These are phyloP conservation scores for Salvelinus fontinalis DNA, from an alignment of 2,113 vertebrate genomes.

Conservation along the genomic window DNA sequence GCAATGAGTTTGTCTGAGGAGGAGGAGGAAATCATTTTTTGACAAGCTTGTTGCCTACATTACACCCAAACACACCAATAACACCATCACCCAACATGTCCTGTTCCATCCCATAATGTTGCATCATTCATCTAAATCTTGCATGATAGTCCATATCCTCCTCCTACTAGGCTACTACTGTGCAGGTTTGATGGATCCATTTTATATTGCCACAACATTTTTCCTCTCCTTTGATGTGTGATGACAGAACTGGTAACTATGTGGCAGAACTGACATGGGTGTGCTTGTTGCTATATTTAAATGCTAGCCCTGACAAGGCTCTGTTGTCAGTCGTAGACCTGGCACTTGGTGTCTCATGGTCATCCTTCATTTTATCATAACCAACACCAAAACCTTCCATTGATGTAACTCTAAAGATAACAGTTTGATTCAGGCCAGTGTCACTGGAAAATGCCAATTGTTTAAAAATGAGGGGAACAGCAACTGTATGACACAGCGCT, in stretches of 20 bases:
- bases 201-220: conserved; percentile 49
- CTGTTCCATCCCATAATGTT: too few species aligned
- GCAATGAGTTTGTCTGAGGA: not conserved
- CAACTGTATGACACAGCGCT: not conserved
- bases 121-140: not conserved
- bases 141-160: not conserved
- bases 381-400: conserved; percentile 13
- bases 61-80: too few species aligned
- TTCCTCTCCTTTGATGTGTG: conserved; percentile 46
- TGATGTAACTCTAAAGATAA: conserved; percentile 8
- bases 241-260: conserved; percentile 63
- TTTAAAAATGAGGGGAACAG: not conserved
- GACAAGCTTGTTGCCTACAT: too few species aligned
- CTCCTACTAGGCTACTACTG: not conserved
- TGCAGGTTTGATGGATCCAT: conserved; percentile 18
- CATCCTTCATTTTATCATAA: conserved; percentile 9
- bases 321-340: conserved; percentile 12
- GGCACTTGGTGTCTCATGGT: not conserved
- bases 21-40: not conserved
- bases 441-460: not conserved
- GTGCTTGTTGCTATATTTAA: conserved; percentile 57
- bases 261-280: conserved; percentile 60
- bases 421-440: conserved; percentile 10
- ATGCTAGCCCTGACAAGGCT: conserved; percentile 32
- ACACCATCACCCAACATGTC: too few species aligned